Evolutionary conservation across 2,113 vertebrate species (phyloP).

Genomic region (Gopherus flavomarginatus): DNA sequence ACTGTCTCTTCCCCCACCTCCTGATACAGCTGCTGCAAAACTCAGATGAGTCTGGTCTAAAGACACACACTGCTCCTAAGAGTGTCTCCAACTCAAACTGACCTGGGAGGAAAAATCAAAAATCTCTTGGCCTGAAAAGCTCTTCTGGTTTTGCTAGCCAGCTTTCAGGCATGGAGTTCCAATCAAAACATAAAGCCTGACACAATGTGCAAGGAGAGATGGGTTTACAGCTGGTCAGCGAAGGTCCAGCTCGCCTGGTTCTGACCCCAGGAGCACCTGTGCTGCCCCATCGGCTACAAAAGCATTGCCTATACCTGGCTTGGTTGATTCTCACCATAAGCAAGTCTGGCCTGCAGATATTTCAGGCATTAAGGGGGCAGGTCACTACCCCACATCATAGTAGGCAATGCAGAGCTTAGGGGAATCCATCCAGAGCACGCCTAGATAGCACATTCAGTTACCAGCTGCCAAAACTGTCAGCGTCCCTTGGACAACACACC

Average conservation of each 20-base stretch:
- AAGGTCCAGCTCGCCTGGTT: no score
- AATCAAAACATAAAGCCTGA: not conserved
- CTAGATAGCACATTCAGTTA: no score
- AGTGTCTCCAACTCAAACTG: not conserved
- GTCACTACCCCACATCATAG: no score
- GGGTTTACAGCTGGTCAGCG: no score
- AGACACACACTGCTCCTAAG: not conserved
- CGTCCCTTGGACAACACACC: no score
- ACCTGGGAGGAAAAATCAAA: not conserved
- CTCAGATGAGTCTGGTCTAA: not conserved
- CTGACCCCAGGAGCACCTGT: not conserved
- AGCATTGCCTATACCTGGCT: no score
- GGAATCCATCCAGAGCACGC: no score
- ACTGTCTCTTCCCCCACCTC: not conserved
- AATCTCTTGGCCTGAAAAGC: not conserved
- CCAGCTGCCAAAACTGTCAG: no score
- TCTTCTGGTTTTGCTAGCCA: not conserved
- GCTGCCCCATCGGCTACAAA: no score
- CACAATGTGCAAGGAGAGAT: not conserved
- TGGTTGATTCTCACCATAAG: no score
- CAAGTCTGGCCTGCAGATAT: no score
- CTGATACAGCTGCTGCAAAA: not conserved
- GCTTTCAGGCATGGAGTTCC: not conserved
- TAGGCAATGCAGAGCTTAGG: no score
- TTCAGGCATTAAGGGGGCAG: not conserved